These are phyloP conservation scores for Nematostella vectensis DNA, from an alignment of 92 coral and sea anemone genomes.

Conservation along the genomic window DNA sequence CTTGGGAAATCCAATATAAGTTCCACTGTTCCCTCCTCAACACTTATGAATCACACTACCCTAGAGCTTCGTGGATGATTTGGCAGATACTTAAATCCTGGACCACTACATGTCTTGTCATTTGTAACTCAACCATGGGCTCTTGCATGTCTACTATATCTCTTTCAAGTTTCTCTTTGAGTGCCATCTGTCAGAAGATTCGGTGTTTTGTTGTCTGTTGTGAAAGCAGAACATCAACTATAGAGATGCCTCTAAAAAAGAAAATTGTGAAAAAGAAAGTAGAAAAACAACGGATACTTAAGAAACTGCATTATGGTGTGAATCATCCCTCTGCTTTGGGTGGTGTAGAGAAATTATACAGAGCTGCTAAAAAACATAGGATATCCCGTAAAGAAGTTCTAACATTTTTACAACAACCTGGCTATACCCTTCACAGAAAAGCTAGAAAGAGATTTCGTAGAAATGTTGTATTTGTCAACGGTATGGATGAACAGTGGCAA, in stretches of 20 bases:
- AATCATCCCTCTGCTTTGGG: conserved; percentile 2
- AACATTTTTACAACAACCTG: conserved; percentile 1
- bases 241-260: no score
- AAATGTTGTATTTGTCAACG: conserved; percentile 2
- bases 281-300: background rate
- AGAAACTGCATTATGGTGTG: conserved; percentile 2
- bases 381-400: background rate
- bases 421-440: conserved; percentile 5
- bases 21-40: background rate
- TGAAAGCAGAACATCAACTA: background rate
- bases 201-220: conserved; percentile 5
- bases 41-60: background rate
- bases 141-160: conserved; percentile 6
- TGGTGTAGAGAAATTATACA: background rate
- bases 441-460: background rate
- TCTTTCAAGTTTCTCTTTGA: conserved; percentile 1
- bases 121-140: conserved; percentile 5
- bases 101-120: conserved; percentile 14
- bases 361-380: background rate
- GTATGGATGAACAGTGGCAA: conserved; percentile 8
- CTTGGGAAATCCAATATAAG: background rate
- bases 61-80: background rate
- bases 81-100: conserved; percentile 1
- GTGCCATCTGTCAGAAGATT: background rate
- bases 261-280: no score